phyloP scores from a whole-genome alignment of 1,140 invertebrate genomes.

The Drosophila sechellia region DNA sequence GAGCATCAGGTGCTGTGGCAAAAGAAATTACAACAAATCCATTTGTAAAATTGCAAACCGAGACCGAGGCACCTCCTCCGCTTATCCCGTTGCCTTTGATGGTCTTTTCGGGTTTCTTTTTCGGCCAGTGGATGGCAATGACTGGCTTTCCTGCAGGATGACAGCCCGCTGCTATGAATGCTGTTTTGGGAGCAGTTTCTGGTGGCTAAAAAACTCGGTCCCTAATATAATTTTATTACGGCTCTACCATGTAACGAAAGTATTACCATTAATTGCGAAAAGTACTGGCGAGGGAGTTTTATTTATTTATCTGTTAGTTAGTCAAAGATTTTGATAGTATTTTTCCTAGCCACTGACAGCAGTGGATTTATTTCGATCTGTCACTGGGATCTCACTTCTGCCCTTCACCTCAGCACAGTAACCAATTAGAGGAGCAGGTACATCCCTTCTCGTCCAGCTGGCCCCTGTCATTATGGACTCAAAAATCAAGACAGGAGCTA shows the following conservation, averaged over 20 bases:
- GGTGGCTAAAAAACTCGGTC: too few species aligned
- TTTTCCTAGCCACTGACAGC: too few species aligned
- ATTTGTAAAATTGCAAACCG: slow-evolving; percentile 82
- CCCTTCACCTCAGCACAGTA: neutral
- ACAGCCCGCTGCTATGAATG: slow-evolving; percentile 12
- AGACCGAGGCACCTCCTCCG: slow-evolving; percentile 59
- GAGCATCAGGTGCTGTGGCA: slow-evolving; percentile 80
- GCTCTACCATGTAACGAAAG: too few species aligned
- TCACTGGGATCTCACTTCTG: too few species aligned
- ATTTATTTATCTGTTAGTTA: too few species aligned
- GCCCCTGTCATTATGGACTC: slow-evolving; percentile 73
- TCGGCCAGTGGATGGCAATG: slow-evolving; percentile 13
- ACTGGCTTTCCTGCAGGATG: neutral
- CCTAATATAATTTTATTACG: too few species aligned
- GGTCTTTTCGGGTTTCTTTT: slow-evolving; percentile 39
- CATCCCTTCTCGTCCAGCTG: slow-evolving; percentile 11
- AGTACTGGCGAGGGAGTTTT: too few species aligned
- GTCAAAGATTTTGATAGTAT: too few species aligned
- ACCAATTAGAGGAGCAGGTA: slow-evolving; percentile 55
- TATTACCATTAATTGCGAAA: too few species aligned
- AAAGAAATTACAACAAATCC: slow-evolving; percentile 83
- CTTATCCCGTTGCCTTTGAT: slow-evolving; percentile 73
- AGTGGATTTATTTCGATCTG: too few species aligned
- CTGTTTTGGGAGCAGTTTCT: neutral
- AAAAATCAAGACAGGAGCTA: slow-evolving; percentile 77